These are phyloP conservation scores for Globodera ellingtonae DNA, from an alignment of 1,140 invertebrate species.

Conservation along the genomic window DNA sequence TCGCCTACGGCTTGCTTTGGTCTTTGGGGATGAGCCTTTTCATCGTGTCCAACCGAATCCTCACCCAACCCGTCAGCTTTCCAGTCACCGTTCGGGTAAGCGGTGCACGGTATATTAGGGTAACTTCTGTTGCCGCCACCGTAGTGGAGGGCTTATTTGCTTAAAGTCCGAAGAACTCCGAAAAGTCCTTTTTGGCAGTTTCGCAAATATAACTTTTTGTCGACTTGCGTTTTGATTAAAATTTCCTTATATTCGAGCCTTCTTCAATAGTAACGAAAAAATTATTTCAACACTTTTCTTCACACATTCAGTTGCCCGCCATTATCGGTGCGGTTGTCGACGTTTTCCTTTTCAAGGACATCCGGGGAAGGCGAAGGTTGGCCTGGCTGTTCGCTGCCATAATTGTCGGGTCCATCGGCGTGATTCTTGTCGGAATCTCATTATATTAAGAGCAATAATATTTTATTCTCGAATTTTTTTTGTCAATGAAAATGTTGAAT, in stretches of 20 bases:
- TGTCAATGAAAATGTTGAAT: no score
- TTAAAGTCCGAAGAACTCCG: no score
- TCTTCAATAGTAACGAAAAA: no score
- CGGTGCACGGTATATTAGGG: no score
- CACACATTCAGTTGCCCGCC: slow-evolving; percentile 49
- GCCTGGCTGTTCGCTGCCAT: slow-evolving; percentile 2
- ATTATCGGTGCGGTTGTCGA: slow-evolving; percentile 56
- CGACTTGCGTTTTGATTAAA: no score
- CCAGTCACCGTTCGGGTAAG: slow-evolving; percentile 57
- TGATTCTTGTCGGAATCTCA: slow-evolving; percentile 43
- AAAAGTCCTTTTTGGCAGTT: no score
- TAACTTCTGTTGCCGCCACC: no score
- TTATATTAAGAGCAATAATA: slow-evolving; percentile 7
- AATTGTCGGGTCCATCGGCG: slow-evolving; percentile 29
- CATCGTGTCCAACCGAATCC: slow-evolving; percentile 49
- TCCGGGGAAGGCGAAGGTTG: slow-evolving; percentile 34
- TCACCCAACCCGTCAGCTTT: slow-evolving; percentile 59
- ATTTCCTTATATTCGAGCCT: no score
- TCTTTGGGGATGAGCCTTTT: slow-evolving; percentile 56
- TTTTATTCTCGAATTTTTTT: background rate
- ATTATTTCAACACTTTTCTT: background rate
- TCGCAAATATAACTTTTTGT: no score
- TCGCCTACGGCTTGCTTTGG: slow-evolving; percentile 56
- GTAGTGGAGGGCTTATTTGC: no score
- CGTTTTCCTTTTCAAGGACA: slow-evolving; percentile 45